Base-by-base conservation (phyloP, 2,113 vertebrate genomes). In the Nerophis ophidion region DNA sequence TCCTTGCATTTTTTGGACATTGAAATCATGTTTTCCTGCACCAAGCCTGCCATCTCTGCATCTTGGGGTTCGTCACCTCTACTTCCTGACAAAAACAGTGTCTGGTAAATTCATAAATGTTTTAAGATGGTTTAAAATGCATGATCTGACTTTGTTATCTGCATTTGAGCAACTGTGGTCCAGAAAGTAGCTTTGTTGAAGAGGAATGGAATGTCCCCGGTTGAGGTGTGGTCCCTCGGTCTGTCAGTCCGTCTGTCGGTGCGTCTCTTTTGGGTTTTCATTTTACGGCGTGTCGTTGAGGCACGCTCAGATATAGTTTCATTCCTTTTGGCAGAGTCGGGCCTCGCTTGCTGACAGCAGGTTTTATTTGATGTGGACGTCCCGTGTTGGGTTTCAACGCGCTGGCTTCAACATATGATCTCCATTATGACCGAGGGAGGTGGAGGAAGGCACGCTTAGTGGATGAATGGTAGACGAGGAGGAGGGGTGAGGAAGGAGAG, bases 311-410 rank as follows among this genome's bases (percentile, higher is more conserved):
- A 87, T 87, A 80, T 72, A 61, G 81, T 88, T 87, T 86, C 86
- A 85, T 68, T 84, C 70, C 61, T 72, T 71, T 72, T 15, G 81
- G 69, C 72, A 68, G 76, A 82, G 77, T 70, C 80, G 69, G 81
- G 75, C 77, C 79, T 55, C 48, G 63, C 68, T 44, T 77, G 81
- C 81, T 82, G 87, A 82, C 86, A 85, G 85, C 84, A 83, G 84
- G 70, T 87, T 88, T 86, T 85, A 89, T 86, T 88, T 86, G 83
- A 89, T 88, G 87, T 87, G 80, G 83, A 86, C 55, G 82, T 85
- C 84, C 77, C 71, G 82, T 86, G 84, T 86, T 81, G 70, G 77
- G 82, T 88, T 89, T 84, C 88, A 86, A 82, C 10, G 60, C 13
- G 59, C 83, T 65, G 79, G 77, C 81, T 84, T 82, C 76, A 82